Conservation (phyloP, 2,113 vertebrate species). For the Hyperoodon ampullatus region DNA sequence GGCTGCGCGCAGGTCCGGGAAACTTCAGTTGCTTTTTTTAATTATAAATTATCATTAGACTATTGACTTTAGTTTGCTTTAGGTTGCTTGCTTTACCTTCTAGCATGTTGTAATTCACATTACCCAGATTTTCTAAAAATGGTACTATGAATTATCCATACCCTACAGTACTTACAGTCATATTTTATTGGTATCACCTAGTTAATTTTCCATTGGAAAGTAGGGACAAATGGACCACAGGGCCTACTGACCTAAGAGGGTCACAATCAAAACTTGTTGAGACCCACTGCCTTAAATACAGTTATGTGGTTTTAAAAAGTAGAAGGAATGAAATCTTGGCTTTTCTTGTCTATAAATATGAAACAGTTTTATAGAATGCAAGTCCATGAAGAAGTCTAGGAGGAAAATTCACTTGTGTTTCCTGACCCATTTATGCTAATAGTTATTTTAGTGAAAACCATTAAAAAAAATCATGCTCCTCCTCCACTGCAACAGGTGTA, state of each 20-base stretch:
- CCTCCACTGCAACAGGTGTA: neutral
- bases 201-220: neutral
- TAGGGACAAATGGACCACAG: neutral
- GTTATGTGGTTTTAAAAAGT: neutral
- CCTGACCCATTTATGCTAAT: neutral
- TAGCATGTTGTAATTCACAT: neutral
- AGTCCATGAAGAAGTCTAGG: neutral
- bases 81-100: neutral
- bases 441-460: neutral
- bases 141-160: neutral
- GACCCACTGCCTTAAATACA: neutral
- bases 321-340: neutral
- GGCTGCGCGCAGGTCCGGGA: rapidly evolving
- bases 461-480: neutral
- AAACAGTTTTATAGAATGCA: neutral
- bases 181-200: neutral
- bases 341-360: conserved; percentile 11
- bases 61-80: neutral
- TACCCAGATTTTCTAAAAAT: neutral
- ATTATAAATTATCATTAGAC: conserved; percentile 7
- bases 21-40: neutral
- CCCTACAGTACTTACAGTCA: neutral
- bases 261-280: neutral
- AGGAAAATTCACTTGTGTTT: conserved; percentile 30
- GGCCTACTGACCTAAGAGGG: neutral